These are phyloP conservation scores for Candoia aspera DNA, from an alignment of 2,113 vertebrate species.

Conservation along the genomic window DNA sequence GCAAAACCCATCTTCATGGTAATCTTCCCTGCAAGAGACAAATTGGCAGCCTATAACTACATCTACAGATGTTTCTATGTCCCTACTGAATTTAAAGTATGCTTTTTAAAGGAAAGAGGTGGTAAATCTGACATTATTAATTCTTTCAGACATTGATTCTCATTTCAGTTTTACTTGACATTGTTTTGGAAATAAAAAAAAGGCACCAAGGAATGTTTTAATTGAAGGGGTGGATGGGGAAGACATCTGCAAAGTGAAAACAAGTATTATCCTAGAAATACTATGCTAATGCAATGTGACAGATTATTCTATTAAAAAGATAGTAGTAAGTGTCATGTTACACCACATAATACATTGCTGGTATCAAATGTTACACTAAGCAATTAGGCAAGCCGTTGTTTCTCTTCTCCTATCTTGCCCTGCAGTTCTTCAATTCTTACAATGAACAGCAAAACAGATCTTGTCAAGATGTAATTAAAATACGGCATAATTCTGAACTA, in stretches of 20 bases:
- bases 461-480: conserved; percentile 55
- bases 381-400: conserved; percentile 31
- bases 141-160: background rate
- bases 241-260: conserved; percentile 19
- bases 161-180: background rate
- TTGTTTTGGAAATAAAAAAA: conserved; percentile 11
- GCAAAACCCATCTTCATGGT: conserved; percentile 91
- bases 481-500: conserved; percentile 14
- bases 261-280: conserved; percentile 40
- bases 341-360: conserved; percentile 7
- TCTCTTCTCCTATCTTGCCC: conserved; percentile 28
- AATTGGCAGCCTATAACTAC: conserved; percentile 38
- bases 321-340: conserved; percentile 28
- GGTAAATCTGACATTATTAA: conserved; percentile 22
- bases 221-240: conserved; percentile 13
- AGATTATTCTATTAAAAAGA: conserved; percentile 41
- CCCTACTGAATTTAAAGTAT: background rate
- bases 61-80: background rate
- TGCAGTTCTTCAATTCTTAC: conserved; percentile 48
- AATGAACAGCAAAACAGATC: conserved; percentile 26
- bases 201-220: background rate
- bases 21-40: conserved; percentile 77
- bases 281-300: conserved; percentile 33
- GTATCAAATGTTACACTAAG: conserved; percentile 9
- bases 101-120: conserved; percentile 3